Evolutionary conservation across 1,140 invertebrate genomes (phyloP).

Genomic region (Drosophila mojavensis): DNA sequence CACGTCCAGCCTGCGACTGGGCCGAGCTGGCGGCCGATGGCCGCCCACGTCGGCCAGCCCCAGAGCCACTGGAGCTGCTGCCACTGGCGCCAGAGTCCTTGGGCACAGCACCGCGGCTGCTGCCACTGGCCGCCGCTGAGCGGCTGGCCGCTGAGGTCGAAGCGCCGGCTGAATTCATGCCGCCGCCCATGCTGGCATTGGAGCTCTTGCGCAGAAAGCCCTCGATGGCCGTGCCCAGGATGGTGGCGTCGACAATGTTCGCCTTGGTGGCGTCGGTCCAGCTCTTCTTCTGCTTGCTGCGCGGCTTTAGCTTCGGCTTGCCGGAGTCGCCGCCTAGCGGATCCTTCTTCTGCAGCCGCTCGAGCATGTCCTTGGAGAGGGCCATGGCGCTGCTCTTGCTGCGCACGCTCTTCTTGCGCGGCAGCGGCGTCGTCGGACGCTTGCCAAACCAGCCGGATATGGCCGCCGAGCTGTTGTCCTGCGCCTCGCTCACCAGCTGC

Average conservation of each 20-base stretch:
- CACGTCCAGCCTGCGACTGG: conserved; percentile 71
- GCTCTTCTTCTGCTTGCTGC: conserved; percentile 77
- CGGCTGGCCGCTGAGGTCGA: conserved; percentile 65
- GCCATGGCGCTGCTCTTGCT: conserved; percentile 85
- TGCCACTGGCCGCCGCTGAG: conserved; percentile 47
- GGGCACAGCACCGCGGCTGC: conserved; percentile 78
- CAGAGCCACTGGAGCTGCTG: conserved; percentile 31
- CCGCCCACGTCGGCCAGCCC: conserved; percentile 46
- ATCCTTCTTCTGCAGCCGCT: conserved; percentile 84
- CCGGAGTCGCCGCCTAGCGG: conserved; percentile 60
- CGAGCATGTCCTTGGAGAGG: conserved; percentile 85
- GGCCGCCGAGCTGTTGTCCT: conserved; percentile 84
- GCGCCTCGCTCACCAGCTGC: conserved; percentile 70
- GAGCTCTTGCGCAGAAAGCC: conserved; percentile 88
- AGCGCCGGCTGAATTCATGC: conserved; percentile 69
- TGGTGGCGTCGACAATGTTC: conserved; percentile 88
- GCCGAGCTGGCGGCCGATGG: conserved; percentile 53
- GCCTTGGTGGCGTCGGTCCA: conserved; percentile 74
- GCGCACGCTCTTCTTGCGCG: conserved; percentile 86
- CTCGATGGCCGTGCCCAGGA: conserved; percentile 92
- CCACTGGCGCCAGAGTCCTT: conserved; percentile 56
- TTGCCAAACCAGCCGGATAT: conserved; percentile 90
- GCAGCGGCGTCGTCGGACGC: conserved; percentile 89
- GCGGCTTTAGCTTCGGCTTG: conserved; percentile 77
- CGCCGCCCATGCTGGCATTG: conserved; percentile 81